These are phyloP conservation scores for Illadopsis cleaveri DNA, from an alignment of 2,113 vertebrate species.

Conservation along the genomic window DNA sequence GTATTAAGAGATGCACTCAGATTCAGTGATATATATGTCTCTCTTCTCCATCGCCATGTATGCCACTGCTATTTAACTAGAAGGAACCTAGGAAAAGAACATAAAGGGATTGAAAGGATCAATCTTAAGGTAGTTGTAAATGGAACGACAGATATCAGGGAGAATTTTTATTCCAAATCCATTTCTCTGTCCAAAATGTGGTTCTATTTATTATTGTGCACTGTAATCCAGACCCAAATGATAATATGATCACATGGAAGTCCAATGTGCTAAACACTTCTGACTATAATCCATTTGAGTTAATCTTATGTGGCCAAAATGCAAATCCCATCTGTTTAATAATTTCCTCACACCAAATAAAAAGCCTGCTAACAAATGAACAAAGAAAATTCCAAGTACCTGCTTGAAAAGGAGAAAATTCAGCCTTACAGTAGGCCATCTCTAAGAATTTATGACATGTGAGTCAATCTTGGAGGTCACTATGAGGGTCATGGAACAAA, in stretches of 20 bases:
- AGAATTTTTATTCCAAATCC: not conserved
- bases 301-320: not conserved
- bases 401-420: not conserved
- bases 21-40: not conserved
- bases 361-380: not conserved
- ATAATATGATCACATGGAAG: not conserved
- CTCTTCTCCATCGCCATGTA: not conserved
- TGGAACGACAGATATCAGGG: not conserved
- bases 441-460: not conserved
- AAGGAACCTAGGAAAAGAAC: not conserved
- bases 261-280: not conserved
- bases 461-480: not conserved
- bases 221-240: not conserved
- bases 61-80: not conserved
- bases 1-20: not conserved
- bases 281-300: not conserved
- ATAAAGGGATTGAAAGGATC: not conserved
- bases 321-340: not conserved
- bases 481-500: not conserved
- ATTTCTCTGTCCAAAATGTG: not conserved
- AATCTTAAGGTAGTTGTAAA: not conserved
- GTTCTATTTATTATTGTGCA: not conserved
- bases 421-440: not conserved
- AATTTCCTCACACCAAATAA: not conserved
- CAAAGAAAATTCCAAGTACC: not conserved